These are phyloP conservation scores for Rhimphoctona megacephalus DNA, from an alignment of 2,888 invertebrate genomes.

Conservation along the genomic window DNA sequence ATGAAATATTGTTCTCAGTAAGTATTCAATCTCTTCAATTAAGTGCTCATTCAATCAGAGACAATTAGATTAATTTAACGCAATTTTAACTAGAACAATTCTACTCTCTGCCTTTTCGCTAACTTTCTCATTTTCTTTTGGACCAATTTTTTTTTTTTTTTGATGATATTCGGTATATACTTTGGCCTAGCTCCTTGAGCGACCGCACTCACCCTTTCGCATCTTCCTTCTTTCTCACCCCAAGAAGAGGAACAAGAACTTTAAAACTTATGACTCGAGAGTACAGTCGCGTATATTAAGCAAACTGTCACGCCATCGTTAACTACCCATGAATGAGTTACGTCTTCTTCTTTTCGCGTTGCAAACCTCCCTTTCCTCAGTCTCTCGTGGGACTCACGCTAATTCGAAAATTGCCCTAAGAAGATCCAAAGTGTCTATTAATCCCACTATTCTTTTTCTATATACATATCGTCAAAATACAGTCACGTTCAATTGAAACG, in stretches of 20 bases:
- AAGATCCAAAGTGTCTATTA: constrained; percentile 77
- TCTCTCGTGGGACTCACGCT: constrained; percentile 71
- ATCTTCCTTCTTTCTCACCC: constrained; percentile 44
- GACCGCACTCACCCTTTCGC: constrained; percentile 54
- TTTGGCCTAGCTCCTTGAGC: constrained; percentile 58
- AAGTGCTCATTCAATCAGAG: constrained; percentile 8
- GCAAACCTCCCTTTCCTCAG: constrained; percentile 38
- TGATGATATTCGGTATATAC: constrained; percentile 65
- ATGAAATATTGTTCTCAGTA: constrained; percentile 15
- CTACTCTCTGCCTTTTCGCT: constrained; percentile 13
- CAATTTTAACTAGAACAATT: constrained; percentile 5
- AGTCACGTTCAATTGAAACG: neutral
- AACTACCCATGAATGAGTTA: constrained; percentile 85
- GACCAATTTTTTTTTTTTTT: constrained; percentile 28
- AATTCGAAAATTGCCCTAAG: constrained; percentile 81
- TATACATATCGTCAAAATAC: neutral
- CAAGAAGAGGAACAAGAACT: constrained; percentile 74
- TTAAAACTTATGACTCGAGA: constrained; percentile 80
- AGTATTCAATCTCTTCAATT: constrained; percentile 25
- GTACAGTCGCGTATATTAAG: constrained; percentile 78
- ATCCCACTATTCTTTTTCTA: constrained; percentile 68
- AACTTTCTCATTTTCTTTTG: constrained; percentile 23
- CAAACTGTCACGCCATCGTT: constrained; percentile 75
- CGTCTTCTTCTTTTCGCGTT: constrained; percentile 65
- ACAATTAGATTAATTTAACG: neutral